Percentiles rank a stretch among this genome's conserved stretches.
Evolutionary conservation across 2,888 invertebrate genomes (phyloP).

Genomic region (Acrobasis consociella): DNA sequence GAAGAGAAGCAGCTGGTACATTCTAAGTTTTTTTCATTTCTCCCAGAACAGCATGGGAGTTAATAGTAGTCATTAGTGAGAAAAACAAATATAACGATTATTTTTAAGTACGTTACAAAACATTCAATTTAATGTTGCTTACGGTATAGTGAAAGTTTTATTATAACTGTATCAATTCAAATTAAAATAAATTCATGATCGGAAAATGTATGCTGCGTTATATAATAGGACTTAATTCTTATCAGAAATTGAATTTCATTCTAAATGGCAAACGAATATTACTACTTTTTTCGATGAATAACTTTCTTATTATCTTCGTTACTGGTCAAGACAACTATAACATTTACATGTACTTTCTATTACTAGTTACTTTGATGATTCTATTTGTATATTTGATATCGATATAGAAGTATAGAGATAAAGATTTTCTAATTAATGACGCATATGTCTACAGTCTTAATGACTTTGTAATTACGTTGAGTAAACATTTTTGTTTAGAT

Average conservation of each 20-base stretch:
- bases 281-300: too few relatives aligned
- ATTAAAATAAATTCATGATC: not conserved
- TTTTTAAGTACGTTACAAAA: not conserved
- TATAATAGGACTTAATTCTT: not conserved
- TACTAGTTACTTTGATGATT: too few relatives aligned
- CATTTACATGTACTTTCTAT: too few relatives aligned
- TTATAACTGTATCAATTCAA: slow-evolving; percentile 34
- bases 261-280: too few relatives aligned
- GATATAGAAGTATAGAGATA: too few relatives aligned
- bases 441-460: slow-evolving; percentile 47
- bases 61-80: not conserved
- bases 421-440: slow-evolving; percentile 42
- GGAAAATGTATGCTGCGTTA: slow-evolving; percentile 28
- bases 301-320: too few relatives aligned
- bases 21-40: too few relatives aligned
- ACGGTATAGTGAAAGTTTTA: slow-evolving; percentile 35
- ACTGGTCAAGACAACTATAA: too few relatives aligned
- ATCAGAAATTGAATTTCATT: too few relatives aligned
- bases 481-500: slow-evolving; percentile 37
- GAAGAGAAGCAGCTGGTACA: too few relatives aligned
- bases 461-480: slow-evolving; percentile 41
- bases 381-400: too few relatives aligned
- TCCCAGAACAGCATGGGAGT: too few relatives aligned
- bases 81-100: not conserved
- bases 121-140: not conserved